Base-by-base conservation (phyloP, 2,888 invertebrate species). In the Drosophila borborema region DNA sequence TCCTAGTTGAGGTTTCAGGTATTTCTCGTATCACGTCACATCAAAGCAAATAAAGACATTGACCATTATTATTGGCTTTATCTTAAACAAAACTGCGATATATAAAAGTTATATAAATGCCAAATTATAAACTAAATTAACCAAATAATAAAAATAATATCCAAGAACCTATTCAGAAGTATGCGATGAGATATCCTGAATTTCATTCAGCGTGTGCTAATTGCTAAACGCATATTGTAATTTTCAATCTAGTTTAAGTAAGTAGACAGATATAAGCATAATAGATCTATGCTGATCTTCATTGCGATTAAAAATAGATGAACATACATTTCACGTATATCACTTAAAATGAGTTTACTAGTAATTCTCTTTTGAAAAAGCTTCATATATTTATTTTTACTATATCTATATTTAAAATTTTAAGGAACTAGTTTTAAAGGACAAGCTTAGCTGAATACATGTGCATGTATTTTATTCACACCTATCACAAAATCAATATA, bases 1-100 rank as follows among this genome's bases (percentile, higher is more conserved):
- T 58, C 12, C 12, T 23, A 45, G 36, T 23, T 23, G 58, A 46
- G 45, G 45, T 46, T 60, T 60, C 14, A 38, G 28, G 14, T 3
- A 40, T 9, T 31, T 28, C 18, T 23, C 6, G n/a, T 8, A 2
- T 54, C 38, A 23, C 2, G 4, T 23, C 20, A 40, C 23, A 28
- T 38, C 14, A 36, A 16, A 20, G 38, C 2, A 54, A 8, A 51
- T 28, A 16, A 34, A 23, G 2, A 14, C 46, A 14, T 20, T 4
- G 16, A 18, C 23, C 23, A 16, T 20, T 41, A 18, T 14, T 20
- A 8, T 12, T 8, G 3, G 20, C 14, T 38, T 38, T n/a, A 55
- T 55, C n/a, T 40, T 40, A n/a, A 28, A 28, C 3, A 23, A 40
- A 16, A 3, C 28, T 38, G 9, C 5, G 9, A 20, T 54, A 38